Evolutionary conservation across 2,888 invertebrate genomes (phyloP).

Genomic region (Ormyrus labotus): DNA sequence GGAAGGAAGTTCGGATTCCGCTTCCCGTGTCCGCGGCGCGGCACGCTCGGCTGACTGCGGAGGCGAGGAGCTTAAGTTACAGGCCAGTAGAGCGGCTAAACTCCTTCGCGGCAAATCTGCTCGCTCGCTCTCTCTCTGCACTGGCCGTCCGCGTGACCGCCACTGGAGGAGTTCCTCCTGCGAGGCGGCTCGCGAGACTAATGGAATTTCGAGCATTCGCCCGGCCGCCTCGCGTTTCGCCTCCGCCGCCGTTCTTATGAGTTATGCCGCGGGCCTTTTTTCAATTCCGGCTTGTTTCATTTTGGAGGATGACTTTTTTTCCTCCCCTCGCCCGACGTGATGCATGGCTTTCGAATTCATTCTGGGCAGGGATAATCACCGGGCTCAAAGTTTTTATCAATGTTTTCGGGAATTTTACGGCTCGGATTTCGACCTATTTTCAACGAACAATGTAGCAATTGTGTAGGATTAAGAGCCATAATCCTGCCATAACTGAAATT

Average conservation of each 20-base stretch:
- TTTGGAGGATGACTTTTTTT: background rate
- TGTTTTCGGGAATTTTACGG: too few relatives aligned
- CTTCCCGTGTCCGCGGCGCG: slow-evolving; percentile 67
- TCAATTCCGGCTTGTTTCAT: slow-evolving; percentile 40
- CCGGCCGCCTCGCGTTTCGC: background rate
- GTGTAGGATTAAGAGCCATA: too few relatives aligned
- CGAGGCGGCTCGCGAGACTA: slow-evolving; percentile 56
- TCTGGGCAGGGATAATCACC: too few relatives aligned
- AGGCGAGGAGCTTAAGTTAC: slow-evolving; percentile 65
- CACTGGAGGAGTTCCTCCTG: background rate
- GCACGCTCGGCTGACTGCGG: background rate
- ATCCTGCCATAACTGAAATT: too few relatives aligned
- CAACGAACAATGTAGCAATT: too few relatives aligned
- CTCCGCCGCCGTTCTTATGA: too few relatives aligned
- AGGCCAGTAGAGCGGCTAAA: slow-evolving; percentile 74
- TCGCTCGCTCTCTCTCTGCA: slow-evolving; percentile 30
- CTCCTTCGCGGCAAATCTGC: slow-evolving; percentile 60
- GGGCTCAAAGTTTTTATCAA: too few relatives aligned
- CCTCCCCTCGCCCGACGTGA: background rate
- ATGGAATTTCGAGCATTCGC: slow-evolving; percentile 61
- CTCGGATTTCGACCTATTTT: too few relatives aligned
- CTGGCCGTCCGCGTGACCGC: slow-evolving; percentile 10
- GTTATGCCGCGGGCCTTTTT: background rate
- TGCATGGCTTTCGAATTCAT: background rate
- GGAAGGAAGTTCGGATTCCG: slow-evolving; percentile 73